Percentiles rank a stretch among this genome's conserved stretches.
Evolutionary conservation across 2,113 vertebrate species (phyloP).

Genomic region (Lampris incognitus): DNA sequence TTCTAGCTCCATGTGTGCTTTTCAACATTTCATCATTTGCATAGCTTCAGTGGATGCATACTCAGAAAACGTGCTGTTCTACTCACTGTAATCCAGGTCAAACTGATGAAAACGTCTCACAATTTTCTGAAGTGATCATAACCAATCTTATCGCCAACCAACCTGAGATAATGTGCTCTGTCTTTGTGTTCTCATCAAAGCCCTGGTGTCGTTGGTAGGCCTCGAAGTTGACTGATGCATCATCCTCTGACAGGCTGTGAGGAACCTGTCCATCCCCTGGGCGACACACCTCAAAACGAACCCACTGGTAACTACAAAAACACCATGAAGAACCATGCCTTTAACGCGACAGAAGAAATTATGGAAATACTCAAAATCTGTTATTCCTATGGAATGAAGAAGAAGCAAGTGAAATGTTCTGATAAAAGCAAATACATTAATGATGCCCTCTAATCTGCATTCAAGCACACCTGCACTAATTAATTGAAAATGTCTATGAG

Average conservation of each 20-base stretch:
- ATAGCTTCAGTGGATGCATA: too few species aligned
- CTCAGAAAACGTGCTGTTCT: not conserved
- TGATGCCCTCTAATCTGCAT: too few species aligned
- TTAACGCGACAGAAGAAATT: too few species aligned
- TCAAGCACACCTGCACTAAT: too few species aligned
- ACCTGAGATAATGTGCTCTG: conserved; percentile 73
- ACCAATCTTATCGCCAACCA: not conserved
- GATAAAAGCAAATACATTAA: not conserved
- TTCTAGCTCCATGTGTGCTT: too few species aligned
- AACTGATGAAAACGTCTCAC: too few species aligned
- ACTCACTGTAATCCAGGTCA: not conserved
- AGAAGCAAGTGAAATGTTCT: not conserved
- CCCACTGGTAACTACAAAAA: conserved; percentile 86
- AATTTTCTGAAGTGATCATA: not conserved
- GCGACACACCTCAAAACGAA: conserved; percentile 89
- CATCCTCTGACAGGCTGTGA: conserved; percentile 81
- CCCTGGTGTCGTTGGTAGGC: conserved; percentile 84
- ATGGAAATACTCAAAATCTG: too few species aligned
- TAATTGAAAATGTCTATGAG: too few species aligned
- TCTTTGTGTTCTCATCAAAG: conserved; percentile 75
- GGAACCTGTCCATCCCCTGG: conserved; percentile 81
- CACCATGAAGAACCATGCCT: not conserved
- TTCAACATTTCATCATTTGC: too few species aligned
- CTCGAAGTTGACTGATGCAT: conserved; percentile 85
- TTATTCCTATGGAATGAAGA: too few species aligned